Percentiles rank a stretch among this genome's conserved stretches.
These are phyloP conservation scores for Xylocopa sonorina DNA, from an alignment of 1,140 invertebrate genomes.

Conservation along the genomic window DNA sequence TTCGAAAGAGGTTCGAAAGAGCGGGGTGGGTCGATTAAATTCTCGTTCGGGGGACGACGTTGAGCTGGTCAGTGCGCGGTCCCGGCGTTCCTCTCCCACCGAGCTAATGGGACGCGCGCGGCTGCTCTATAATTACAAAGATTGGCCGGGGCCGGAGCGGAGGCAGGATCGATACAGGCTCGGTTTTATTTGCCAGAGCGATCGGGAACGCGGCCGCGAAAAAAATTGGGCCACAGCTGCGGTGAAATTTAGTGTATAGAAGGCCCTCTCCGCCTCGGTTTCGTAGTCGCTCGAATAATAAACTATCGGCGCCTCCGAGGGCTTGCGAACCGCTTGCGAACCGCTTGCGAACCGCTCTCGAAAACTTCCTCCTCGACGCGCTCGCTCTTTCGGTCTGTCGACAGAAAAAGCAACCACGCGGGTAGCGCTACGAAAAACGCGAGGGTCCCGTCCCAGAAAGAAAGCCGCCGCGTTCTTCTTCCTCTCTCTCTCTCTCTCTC, in stretches of 20 bases:
- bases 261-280: not conserved
- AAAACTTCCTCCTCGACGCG: too few relatives aligned
- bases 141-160: constrained; percentile 72
- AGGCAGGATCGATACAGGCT: constrained; percentile 60
- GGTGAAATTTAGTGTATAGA: constrained; percentile 40
- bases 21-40: too few relatives aligned
- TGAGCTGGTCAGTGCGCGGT: constrained; percentile 67
- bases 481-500: too few relatives aligned
- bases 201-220: constrained; percentile 17
- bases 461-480: too few relatives aligned
- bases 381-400: too few relatives aligned
- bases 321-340: too few relatives aligned
- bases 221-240: constrained; percentile 26
- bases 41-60: constrained; percentile 37
- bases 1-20: too few relatives aligned
- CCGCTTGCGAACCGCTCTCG: too few relatives aligned
- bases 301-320: not conserved
- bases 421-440: too few relatives aligned
- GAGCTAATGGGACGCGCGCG: constrained; percentile 80
- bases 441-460: too few relatives aligned
- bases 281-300: constrained; percentile 3
- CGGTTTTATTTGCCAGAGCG: constrained; percentile 59
- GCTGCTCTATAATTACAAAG: constrained; percentile 81
- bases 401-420: too few relatives aligned
- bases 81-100: constrained; percentile 15